phyloP scores from a whole-genome alignment of 2,797 vertebrate species.

The Characodon lateralis region DNA sequence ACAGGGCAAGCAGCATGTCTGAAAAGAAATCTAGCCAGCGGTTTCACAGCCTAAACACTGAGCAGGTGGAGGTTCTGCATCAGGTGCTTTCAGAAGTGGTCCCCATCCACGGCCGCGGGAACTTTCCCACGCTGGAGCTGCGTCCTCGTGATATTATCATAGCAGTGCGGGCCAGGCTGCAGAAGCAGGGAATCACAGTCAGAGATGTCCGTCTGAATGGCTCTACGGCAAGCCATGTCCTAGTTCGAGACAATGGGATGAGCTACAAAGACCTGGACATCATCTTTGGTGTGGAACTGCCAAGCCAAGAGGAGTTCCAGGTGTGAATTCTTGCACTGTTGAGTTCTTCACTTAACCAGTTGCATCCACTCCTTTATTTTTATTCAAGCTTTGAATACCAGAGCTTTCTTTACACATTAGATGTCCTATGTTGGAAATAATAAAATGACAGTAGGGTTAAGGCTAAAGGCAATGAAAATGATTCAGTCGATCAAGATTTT shows the following conservation, averaged over 20 bases:
- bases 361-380: neutral
- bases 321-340: slow-evolving; percentile 37
- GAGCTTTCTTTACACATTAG: neutral
- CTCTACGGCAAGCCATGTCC: slow-evolving; percentile 95
- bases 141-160: slow-evolving; percentile 93
- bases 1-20: slow-evolving; percentile 83
- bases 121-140: slow-evolving; percentile 95
- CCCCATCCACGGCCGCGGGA: slow-evolving; percentile 94
- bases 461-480: neutral
- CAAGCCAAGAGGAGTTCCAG: slow-evolving; percentile 91
- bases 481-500: neutral
- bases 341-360: neutral
- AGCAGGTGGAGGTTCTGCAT: slow-evolving; percentile 92
- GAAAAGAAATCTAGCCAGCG: slow-evolving; percentile 84
- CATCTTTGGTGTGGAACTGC: slow-evolving; percentile 93
- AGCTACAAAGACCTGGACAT: slow-evolving; percentile 97
- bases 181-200: slow-evolving; percentile 86
- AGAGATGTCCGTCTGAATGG: slow-evolving; percentile 93
- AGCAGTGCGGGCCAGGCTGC: slow-evolving; percentile 87
- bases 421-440: neutral
- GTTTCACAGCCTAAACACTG: slow-evolving; percentile 90
- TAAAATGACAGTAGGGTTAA: neutral
- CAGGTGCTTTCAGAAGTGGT: slow-evolving; percentile 91
- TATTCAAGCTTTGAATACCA: neutral
- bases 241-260: slow-evolving; percentile 89